These are phyloP conservation scores for Oxyruncus cristatus DNA, from an alignment of 2,113 vertebrate genomes.

Conservation along the genomic window DNA sequence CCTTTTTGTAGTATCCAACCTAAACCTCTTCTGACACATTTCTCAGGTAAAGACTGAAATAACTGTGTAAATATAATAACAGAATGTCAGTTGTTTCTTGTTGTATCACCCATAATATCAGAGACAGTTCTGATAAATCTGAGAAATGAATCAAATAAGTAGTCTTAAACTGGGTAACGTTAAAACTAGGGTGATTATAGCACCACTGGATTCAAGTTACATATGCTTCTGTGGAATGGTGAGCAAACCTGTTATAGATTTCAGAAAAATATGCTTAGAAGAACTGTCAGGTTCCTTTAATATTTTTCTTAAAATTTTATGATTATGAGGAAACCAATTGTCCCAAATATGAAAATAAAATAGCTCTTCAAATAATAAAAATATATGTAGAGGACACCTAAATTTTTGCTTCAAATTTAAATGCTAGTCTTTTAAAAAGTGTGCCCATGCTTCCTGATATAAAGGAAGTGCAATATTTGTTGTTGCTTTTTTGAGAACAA, in stretches of 20 bases:
- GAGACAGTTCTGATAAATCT: background rate
- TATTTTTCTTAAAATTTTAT: background rate
- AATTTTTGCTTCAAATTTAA: background rate
- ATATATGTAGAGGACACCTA: fast-evolving
- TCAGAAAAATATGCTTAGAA: background rate
- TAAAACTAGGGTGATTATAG: background rate
- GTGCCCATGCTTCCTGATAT: background rate
- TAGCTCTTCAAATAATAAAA: background rate
- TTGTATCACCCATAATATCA: background rate
- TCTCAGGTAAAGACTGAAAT: background rate
- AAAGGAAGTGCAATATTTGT: background rate
- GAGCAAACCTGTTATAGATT: background rate
- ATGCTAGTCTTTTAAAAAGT: background rate
- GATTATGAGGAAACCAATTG: background rate
- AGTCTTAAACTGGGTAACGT: background rate
- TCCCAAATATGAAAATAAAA: background rate
- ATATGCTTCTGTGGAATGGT: background rate
- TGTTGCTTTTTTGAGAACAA: background rate
- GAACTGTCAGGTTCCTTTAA: background rate
- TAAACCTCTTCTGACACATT: background rate
- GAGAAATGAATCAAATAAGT: background rate
- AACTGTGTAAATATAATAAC: background rate
- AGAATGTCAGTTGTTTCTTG: background rate
- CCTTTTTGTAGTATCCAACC: background rate
- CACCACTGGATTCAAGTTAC: background rate